Base-by-base conservation (phyloP, 1,140 invertebrate genomes). In the Aphaenogaster rudis region DNA sequence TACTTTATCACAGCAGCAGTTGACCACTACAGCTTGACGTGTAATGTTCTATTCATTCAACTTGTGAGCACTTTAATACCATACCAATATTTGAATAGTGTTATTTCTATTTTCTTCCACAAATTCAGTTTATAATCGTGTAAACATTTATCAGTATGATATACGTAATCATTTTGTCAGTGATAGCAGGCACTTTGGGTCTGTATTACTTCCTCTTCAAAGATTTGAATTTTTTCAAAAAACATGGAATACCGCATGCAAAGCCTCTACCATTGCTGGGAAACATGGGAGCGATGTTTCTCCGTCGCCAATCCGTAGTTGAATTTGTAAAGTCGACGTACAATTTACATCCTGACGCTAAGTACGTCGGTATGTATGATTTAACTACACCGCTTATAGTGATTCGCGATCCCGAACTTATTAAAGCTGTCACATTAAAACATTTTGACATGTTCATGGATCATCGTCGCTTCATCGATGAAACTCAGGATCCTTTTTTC, bases 371-470 rank as follows among this genome's bases (percentile, higher is more conserved):
- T 3, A 52, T 84, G 59, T 88, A 78, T 52, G 86, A 88, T 64
- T 77, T 87, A 39, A 67, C 15, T n/a, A 69, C 87, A 66, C 93
- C 95, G 2, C 6, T 91, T 2, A 82, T 95, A 52, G 39, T 95
- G 0, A 39, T 96, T 0, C 79, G 91, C 52, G 94, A 95, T 82
- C 88, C 90, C 3, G 94, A 95, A 59, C 80, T 95, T 9, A 92
- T 95, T 7, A 45, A 95, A 50, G 59, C 79, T 36, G 79, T 93
- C 11, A 54, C 84, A 3, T 84, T 93, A 7, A 94, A 93, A 80
- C 88, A 92, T 50, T 93, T 93, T 42, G 93, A 93, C 71, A 84
- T 87, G 76, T 93, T 95, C 50, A 66, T 89, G 0, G 88, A 96
- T 84, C 95, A 95, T 89, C 69, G 89, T 45, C 71, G 87, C 67